Evolutionary conservation across 2,888 invertebrate species (phyloP), one percentile per base, ranked within the genome.

Genomic region (Axea sp.): DNA sequence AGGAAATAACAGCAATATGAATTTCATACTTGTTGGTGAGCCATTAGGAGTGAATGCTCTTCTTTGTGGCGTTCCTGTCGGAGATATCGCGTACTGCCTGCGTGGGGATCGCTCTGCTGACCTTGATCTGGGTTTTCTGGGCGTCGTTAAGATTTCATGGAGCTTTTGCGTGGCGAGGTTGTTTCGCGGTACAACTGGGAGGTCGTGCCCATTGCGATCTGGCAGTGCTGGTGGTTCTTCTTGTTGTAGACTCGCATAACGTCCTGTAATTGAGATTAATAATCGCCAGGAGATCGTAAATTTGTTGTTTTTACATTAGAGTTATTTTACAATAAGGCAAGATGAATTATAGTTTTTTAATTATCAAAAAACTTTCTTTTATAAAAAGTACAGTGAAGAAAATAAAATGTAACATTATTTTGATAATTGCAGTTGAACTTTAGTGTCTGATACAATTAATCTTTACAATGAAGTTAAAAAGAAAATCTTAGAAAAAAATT

Each of bases 91-190:
- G 9, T 82, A 79, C 7, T 81, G 83, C 11, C 84, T 81, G 31
- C 79, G 83, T n/a, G 86, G 85, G 14, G 86, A 86, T 39, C 86
- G 79, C 53, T 86, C 86, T 31, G 86, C 86, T 24, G 84, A 84
- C 59, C 82, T 82, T 26, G 86, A 83, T 30, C 88, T 85, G 26
- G 88, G 86, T 80, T 93, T 94, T 14, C 92, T 89, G 0, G 94
- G 94, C 0, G 94, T 94, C 0, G 93, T 92, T 0, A 94, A 83
- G 1, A 94, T 83, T 79, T 94, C 94, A 84, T 94, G 94, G 0
- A 95, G 87, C 80, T 93, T 94, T 80, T 93, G 93, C 0, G 94
- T 94, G 0, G 94, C 94, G 0, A 92, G 87, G 84, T 92, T 92
- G 79, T 91, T 91, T 45, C 90, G 86, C 0, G 28, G 77, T 72